Base-by-base conservation (phyloP, 2,888 invertebrate species). In the Andrena fulva region DNA sequence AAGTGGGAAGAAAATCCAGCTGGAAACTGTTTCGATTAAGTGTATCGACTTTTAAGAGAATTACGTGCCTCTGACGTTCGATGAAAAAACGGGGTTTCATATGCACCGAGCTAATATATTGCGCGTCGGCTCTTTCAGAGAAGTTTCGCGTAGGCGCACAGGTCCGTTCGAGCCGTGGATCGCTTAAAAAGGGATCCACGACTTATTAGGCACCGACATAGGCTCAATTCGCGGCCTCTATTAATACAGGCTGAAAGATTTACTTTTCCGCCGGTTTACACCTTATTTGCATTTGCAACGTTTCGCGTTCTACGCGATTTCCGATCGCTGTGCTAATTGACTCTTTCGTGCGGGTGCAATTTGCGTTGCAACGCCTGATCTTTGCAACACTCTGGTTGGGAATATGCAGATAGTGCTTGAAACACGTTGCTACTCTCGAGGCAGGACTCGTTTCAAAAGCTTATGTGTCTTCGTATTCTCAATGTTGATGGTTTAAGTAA, bases 181-280 rank as follows among this genome's bases (percentile, higher is more conserved):
- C 84, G 76, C 85, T 90, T 87, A 83, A 85, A 85, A 85, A 79
- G 86, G 78, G 85, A 88, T 85, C 84, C 89, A 84, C 89, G 92
- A 92, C 91, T 92, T 92, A 91, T 91, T 91, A 92, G 91, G 90
- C 89, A 89, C 91, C 91, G 90, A 83, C 90, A 83, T 83, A 89
- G 77, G 80, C 85, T 89, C 89, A 86, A 89, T 90, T 89, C 86
- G 78, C 86, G 68, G 79, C 80, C 81, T 82, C 85, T 87, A 87
- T 90, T 87, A 89, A 89, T 85, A 84, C 77, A 62, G 79, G 62
- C 70, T 54, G 52, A 54, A 73, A 76, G 76, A 79, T 84, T 84
- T 79, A 74, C 79, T 75, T 52, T 62, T 50, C 59, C 42, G 67
- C 69, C 52, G 73, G 50, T 80, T 74, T 78, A 64, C 73, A 67